These are phyloP conservation scores for Semicossyphus pulcher DNA, from an alignment of 2,113 vertebrate genomes.

Conservation along the genomic window DNA sequence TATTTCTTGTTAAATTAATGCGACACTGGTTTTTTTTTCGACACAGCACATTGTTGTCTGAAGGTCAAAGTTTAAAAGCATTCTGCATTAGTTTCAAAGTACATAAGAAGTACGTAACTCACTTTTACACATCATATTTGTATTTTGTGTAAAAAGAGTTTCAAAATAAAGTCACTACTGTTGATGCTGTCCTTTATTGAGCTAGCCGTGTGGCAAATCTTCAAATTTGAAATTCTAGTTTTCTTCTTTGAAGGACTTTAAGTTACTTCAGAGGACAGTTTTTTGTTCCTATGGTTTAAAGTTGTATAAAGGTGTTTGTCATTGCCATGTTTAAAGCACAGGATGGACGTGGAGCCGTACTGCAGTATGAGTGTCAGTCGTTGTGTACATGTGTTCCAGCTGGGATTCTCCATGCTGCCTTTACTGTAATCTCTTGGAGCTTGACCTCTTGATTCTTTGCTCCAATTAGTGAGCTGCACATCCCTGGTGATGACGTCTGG, in stretches of 20 bases:
- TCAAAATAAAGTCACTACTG: too few relatives aligned
- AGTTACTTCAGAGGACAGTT: background rate
- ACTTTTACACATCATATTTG: background rate
- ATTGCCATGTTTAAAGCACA: background rate
- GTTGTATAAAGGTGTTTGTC: background rate
- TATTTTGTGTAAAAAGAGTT: background rate
- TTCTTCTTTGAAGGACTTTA: background rate
- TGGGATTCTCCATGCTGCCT: constrained; percentile 34
- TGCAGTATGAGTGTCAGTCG: background rate
- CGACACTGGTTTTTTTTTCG: constrained; percentile 5
- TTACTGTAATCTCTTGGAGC: constrained; percentile 67
- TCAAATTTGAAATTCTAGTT: background rate
- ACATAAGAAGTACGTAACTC: background rate
- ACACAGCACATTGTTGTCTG: background rate
- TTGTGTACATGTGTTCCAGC: constrained; percentile 25
- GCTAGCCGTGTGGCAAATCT: background rate
- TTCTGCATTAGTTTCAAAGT: background rate
- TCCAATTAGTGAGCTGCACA: constrained; percentile 64
- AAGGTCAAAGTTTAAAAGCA: background rate
- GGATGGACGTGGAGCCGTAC: background rate
- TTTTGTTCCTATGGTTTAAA: background rate
- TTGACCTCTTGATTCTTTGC: constrained; percentile 70
- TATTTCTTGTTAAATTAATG: constrained; percentile 4
- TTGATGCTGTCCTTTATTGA: too few relatives aligned
- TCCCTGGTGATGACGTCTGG: constrained; percentile 57